Evolutionary conservation across 1,140 invertebrate species (phyloP), one percentile per base, ranked within the genome.

Genomic region (Melipona quadrifasciata): DNA sequence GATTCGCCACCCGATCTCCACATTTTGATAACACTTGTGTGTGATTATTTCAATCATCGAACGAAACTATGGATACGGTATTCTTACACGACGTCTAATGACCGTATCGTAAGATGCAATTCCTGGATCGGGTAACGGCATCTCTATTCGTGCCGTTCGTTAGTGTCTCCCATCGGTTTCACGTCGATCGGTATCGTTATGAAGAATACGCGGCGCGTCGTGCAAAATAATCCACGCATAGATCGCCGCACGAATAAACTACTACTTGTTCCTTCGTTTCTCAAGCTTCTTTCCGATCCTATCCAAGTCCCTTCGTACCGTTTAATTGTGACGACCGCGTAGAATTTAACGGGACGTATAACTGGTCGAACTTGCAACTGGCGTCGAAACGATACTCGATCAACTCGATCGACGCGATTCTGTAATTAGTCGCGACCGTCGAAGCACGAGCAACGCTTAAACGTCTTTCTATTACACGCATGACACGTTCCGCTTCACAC

Each of bases 61-160:
- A 58, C 19, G 31, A 34, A 75, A 58, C 73, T 21, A 11, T 75
- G 24, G 1, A 14, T 61, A 24, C 19, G 10, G 24, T 58, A 61
- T 12, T 61, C 1, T n/a, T 24, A 8, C 10, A 61, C 58, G 58
- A n/a, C 24, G 24, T 24, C 24, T 61, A n/a, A 61, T 8, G 6
- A 47, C 8, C 39, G 14, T n/a, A 64, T 55, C 19, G 47, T 8
- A 12, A 27, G 67, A 67, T 55, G n/a, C 47, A 12, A 47, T 67
- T 78, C 31, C 17, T 31, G 24, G 71, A 70, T 71, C 31, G 24
- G 27, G 19, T 80, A 80, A 70, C 31, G 78, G 51, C 57, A n/a
- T 55, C 67, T 11, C 31, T 21, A 31, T 55, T 39, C n/a, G 11
- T 70, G 31, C 16, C 27, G 31, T 39, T 80, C 31, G 24, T 80